phyloP scores from a whole-genome alignment of 2,113 vertebrate genomes.

The Casuarius casuarius region DNA sequence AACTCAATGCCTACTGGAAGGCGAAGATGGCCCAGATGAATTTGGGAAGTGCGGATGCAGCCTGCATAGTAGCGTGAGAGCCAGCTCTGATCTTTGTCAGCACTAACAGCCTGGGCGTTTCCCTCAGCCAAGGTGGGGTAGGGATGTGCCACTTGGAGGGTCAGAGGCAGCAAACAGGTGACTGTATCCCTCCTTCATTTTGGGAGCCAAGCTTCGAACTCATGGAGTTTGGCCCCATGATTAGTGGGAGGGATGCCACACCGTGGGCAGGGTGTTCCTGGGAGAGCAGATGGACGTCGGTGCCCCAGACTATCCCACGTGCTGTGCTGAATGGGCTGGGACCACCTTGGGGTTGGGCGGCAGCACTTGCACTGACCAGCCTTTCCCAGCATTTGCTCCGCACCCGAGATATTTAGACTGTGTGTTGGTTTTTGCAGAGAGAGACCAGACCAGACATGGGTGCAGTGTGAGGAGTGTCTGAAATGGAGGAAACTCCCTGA shows the following conservation, averaged over 20 bases:
- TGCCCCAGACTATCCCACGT: no score
- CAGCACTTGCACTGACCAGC: not conserved
- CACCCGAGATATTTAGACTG: not conserved
- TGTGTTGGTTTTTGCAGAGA: not conserved
- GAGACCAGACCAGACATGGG: slow-evolving; percentile 72
- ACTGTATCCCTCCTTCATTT: not conserved
- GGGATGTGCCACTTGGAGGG: not conserved
- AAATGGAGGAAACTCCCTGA: slow-evolving; percentile 82
- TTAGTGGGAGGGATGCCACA: not conserved
- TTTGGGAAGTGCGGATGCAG: not conserved
- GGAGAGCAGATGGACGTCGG: not conserved
- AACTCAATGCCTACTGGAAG: slow-evolving; percentile 86
- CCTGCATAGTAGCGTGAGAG: slow-evolving; percentile 10
- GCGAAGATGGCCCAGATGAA: slow-evolving; percentile 68
- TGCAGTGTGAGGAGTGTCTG: slow-evolving; percentile 85
- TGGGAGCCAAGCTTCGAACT: not conserved
- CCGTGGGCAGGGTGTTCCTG: not conserved
- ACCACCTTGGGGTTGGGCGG: not conserved
- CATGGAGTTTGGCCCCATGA: not conserved
- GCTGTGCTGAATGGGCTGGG: not conserved
- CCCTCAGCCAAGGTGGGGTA: not conserved
- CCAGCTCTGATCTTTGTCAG: not conserved
- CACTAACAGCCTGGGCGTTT: not conserved
- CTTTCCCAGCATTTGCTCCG: not conserved
- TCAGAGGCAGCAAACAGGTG: not conserved